Base-by-base conservation (phyloP, 1,140 invertebrate species). In the Drosophila mayri region DNA sequence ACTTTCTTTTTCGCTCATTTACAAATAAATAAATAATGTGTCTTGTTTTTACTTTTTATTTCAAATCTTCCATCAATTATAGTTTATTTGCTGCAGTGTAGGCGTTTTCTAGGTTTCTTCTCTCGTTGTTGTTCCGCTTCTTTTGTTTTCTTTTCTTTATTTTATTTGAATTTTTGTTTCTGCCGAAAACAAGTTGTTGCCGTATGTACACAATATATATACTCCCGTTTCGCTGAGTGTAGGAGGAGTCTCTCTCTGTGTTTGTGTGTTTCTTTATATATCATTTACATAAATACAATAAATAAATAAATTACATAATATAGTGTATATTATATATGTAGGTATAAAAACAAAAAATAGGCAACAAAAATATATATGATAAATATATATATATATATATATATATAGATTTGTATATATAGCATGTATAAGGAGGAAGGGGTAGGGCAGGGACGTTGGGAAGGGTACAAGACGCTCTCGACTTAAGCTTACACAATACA, bases 271-370 rank as follows among this genome's bases (percentile, higher is more conserved):
- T 67, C 30, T 68, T 61, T 61, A 35, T 43, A 60, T 68, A 81
- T 67, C 70, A 82, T 88, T 84, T 87, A 88, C 80, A 87, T 88
- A 88, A 88, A 87, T 87, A 87, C 80, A 90, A 90, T 90, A 88
- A 86, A 86, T 86, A 86, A 87, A 84, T 84, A 80, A 86, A 78
- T 88, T 85, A 90, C 63, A 76, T 59, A 67, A 76, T 59, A 76
- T 57, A 62, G 50, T 54, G 12, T 57, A 50, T 55, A 63, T 76
- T 62, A 60, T 72, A 47, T 64, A 46, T 74, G 71, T 75, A 74
- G 67, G 71, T 61, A 81, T 71, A 77, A 85, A 78, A 77, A 87
- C 87, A 65, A 84, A 65, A 84, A 90, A 72, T 81, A 79, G 77
- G 81, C 85, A 88, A 88, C 80, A 90, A 90, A 84, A 82, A 86